Evolutionary conservation across 2,113 vertebrate species (phyloP).

Genomic region (Prolemur simus): DNA sequence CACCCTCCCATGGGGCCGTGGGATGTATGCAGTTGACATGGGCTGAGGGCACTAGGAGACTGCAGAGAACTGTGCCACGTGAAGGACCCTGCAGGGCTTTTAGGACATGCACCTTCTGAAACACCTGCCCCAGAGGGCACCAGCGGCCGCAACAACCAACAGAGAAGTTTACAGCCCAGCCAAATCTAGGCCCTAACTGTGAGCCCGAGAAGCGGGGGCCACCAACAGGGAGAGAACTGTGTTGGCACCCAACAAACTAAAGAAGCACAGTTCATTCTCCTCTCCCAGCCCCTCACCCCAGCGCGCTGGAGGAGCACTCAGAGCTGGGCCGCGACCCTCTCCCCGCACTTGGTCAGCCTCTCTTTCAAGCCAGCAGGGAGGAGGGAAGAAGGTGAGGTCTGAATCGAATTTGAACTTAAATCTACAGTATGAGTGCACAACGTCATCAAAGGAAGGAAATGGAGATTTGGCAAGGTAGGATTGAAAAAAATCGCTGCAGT

Average conservation of each 20-base stretch:
- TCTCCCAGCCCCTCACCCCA: not conserved
- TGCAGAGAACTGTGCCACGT: not conserved
- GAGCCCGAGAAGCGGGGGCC: not conserved
- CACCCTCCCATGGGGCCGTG: rapidly evolving
- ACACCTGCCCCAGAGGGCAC: no score
- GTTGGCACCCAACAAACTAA: not conserved
- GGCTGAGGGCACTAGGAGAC: not conserved
- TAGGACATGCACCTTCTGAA: not conserved
- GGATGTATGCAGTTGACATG: rapidly evolving
- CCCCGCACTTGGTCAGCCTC: not conserved
- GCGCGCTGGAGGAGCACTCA: rapidly evolving
- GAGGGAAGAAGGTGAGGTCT: not conserved
- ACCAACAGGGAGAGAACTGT: not conserved
- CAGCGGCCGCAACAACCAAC: not conserved
- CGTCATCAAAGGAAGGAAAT: not conserved
- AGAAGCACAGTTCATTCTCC: not conserved
- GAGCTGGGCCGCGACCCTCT: not conserved
- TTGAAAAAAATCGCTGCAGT: not conserved
- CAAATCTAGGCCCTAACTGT: not conserved
- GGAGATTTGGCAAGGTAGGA: not conserved
- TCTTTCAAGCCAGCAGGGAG: not conserved
- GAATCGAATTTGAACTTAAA: not conserved
- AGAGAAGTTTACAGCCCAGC: not conserved
- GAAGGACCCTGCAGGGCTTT: not conserved
- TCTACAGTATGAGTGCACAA: not conserved